Base-by-base conservation (phyloP, 2,113 vertebrate genomes). In the Oncorhynchus masou region DNA sequence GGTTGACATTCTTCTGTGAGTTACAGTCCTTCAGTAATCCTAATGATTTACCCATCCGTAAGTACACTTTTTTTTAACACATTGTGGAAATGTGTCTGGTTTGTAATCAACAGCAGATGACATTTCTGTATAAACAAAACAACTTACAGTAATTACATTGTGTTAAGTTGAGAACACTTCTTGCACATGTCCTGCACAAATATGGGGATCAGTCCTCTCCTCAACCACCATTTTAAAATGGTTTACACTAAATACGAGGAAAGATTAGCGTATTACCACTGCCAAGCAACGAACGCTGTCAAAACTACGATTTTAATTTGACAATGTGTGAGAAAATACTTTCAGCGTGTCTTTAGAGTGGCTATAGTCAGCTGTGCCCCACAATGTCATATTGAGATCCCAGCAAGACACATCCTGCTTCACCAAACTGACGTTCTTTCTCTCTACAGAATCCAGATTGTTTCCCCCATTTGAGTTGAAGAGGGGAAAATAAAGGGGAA, bases 21-120 rank as follows among this genome's bases (percentile, higher is more conserved):
- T 39, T 22, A 22, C 20, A 45, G 54, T 59, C 31, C 20, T 62
- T 4, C 11, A 34, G 31, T 39, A 62, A 73, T 73, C 71, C 11
- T 27, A 73, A 73, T 48, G 12, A 62, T 64, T 62, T 45, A 59
- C 57, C 57, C 57, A 29, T 62, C 34, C 19, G 4, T 16, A 62
- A 22, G 29, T 73, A 39, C 39, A 73, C 29, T 62, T 70, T 65
- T 73, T 77, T 20, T 27, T 85, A 93, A 94, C 93, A 93, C 92
- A 88, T 91, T 93, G 92, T 94, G 93, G 92, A 93, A 95, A 94
- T 93, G 13, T 83, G 86, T 89, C 72, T 76, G 90, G 91, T 90
- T 93, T 90, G 88, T 94, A 94, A 95, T 94, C 88, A 74, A 88
- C 92, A 94, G 87, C 93, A 94, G 86, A 95, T 92, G 92, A 86